Evolutionary conservation across 2,888 invertebrate species (phyloP), one percentile per base, ranked within the genome.

Genomic region (Dusona sp.): DNA sequence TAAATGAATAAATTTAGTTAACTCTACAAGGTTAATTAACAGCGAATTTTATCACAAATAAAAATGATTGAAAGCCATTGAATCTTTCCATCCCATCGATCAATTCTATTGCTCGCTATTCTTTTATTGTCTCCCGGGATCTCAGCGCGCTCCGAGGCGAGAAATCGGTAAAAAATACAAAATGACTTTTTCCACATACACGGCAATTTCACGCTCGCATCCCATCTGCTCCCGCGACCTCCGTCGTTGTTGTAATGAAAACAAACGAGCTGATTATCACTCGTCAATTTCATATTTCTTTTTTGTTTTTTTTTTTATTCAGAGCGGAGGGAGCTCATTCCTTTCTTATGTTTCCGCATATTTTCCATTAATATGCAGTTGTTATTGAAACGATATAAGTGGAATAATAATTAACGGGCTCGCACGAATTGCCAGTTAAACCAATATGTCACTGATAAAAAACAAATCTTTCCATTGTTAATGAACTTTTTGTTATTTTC

Each of bases 11-110:
- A 19, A n/a, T n/a, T 51, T 51, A 4, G 2, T n/a, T 7, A n/a
- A n/a, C n/a, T n/a, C 0, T 7, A 6, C 51, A 7, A 51, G 19
- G 19, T 19, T 4, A 19, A 48, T 48, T 3, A 48, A 48, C 19
- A 4, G 4, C 16, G 16, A 19, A 16, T 48, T 57, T 57, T 13
- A 48, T 42, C 36, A 19, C 22, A 19, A 64, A 25, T 16, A 42
- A 38, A 45, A 29, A n/a, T 38, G 6, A 54, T 19, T 61, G 16
- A 42, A 64, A 75, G 48, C 45, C 33, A 4, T 33, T 65, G 54
- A 79, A 86, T 75, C 65, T 86, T 86, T 83, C 85, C 85, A 83
- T 75, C 79, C 83, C 61, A 75, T 75, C 70, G 29, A 65, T 86
- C 79, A 83, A 83, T n/a, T n/a, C n/a, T n/a, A n/a, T n/a, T n/a